Base-by-base conservation (phyloP, 2,888 invertebrate genomes). In the Acleris literana region DNA sequence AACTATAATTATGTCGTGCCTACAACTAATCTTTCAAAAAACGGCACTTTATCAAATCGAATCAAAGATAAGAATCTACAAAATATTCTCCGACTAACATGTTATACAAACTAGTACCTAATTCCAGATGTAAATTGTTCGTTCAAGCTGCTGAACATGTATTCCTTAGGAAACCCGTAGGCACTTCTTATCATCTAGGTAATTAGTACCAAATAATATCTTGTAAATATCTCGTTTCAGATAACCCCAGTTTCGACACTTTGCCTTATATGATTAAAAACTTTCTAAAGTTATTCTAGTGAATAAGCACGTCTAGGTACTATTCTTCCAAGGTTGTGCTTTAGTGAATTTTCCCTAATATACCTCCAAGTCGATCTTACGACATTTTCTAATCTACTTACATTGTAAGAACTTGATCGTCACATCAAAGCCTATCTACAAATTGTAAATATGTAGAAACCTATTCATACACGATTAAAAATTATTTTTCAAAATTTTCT, bases 291-390 rank as follows among this genome's bases (percentile, higher is more conserved):
- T 86, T 83, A 87, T 81, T 86, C 81, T 90, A 91, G 90, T 86
- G 63, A 76, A 80, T 92, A 92, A 92, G 90, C 77, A 87, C 90
- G 80, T 88, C 84, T 92, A 92, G 91, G 75, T 91, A 90, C 90
- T 91, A 91, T 90, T 92, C 90, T 91, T 92, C 92, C 90, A 92
- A 87, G 92, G 92, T 92, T 92, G 92, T 92, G 92, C 92, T 91
- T 92, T 90, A 90, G 90, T 90, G 88, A 90, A 85, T 87, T 90
- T 88, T 84, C 85, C 86, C 78, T 79, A 59, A 69, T 66, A 57
- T 69, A 66, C 60, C 59, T 63, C 61, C 63, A 66, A 76, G 69
- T 77, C 80, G 64, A 72, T 82, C 80, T 79, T 77, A 72, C 78
- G 72, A 80, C 77, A 77, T 78, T 64, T 71, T 78, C 78, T 81